Evolutionary conservation across 2,113 vertebrate genomes (phyloP), one percentile per base, ranked within the genome.

Genomic region (Aegotheles bennettii): DNA sequence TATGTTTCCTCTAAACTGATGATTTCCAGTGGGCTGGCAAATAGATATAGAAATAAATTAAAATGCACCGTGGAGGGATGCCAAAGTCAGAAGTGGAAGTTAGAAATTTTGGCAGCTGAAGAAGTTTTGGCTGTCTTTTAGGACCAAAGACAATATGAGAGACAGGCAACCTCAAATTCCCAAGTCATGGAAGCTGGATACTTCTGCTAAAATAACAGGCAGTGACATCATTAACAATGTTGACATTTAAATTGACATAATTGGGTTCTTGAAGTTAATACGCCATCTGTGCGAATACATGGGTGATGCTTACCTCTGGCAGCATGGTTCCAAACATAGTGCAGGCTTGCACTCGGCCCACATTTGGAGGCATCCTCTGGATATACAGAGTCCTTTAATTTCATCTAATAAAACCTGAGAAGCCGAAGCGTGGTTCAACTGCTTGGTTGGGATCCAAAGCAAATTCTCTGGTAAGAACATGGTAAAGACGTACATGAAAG

Each of bases 191-290:
- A 65, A 70, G 73, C 51, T 78, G 83, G 31, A 51, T 84, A 65
- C 77, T 90, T 75, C 88, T 75, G 21, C 81, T 92, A 81, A 93
- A 92, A 88, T 94, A 95, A 78, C 14, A 54, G 53, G 40, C 76
- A 93, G 56, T 86, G 87, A 94, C 76, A 93, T 93, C 86, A 86
- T 86, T 86, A 92, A 60, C 54, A 77, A 74, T 42, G 85, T 84
- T 93, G 93, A 88, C 64, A 78, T 94, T 96, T 94, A 95, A 93
- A 93, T 84, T 76, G 83, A 84, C 73, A 84, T 84, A 88, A 96
- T 96, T 88, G 84, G 8, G 13, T 88, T 86, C 76, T 59, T 77
- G 87, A 75, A 94, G 88, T 80, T 96, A 95, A 93, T 94, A 94
- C 88, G 47, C 71, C 90, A 78, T 81, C 85, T 95, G 88, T 64